phyloP scores from a whole-genome alignment of 2,888 invertebrate species.

The Tinea pellionella region DNA sequence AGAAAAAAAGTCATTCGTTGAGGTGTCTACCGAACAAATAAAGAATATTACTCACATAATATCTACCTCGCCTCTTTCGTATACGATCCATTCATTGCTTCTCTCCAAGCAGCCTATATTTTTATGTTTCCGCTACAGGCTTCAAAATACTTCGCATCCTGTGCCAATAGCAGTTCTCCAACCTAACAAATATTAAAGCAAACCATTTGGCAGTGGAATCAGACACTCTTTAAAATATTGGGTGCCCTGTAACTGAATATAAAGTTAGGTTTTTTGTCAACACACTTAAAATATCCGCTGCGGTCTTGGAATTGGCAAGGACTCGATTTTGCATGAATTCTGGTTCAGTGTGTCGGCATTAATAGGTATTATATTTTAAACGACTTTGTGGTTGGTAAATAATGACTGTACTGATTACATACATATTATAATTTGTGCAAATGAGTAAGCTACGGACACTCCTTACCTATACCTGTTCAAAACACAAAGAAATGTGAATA shows the following conservation, averaged over 20 bases:
- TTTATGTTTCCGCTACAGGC: constrained; percentile 39
- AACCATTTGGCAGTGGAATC: constrained; percentile 52
- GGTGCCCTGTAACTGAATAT: constrained; percentile 34
- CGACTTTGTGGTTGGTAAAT: neutral
- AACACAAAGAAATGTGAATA: neutral
- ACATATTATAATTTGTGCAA: neutral
- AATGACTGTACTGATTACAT: too few relatives aligned
- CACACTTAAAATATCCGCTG: constrained; percentile 29
- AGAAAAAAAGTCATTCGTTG: constrained; percentile 41
- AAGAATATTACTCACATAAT: constrained; percentile 38
- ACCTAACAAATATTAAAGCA: constrained; percentile 48
- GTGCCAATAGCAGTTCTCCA: constrained; percentile 41
- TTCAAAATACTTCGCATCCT: constrained; percentile 20
- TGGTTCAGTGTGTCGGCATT: neutral
- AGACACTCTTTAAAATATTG: constrained; percentile 31
- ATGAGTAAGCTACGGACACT: neutral
- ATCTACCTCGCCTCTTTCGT: constrained; percentile 21
- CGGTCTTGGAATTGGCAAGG: constrained; percentile 32
- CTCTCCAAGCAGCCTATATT: constrained; percentile 14
- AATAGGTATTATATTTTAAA: neutral
- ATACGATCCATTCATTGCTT: constrained; percentile 14
- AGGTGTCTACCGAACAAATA: constrained; percentile 34
- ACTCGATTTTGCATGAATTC: constrained; percentile 30
- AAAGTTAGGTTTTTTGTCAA: constrained; percentile 35
- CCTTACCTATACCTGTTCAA: neutral